Percentiles rank a stretch among this genome's conserved stretches.
Conservation (phyloP, 2,797 vertebrate genomes). For the Trichosurus vulpecula region DNA sequence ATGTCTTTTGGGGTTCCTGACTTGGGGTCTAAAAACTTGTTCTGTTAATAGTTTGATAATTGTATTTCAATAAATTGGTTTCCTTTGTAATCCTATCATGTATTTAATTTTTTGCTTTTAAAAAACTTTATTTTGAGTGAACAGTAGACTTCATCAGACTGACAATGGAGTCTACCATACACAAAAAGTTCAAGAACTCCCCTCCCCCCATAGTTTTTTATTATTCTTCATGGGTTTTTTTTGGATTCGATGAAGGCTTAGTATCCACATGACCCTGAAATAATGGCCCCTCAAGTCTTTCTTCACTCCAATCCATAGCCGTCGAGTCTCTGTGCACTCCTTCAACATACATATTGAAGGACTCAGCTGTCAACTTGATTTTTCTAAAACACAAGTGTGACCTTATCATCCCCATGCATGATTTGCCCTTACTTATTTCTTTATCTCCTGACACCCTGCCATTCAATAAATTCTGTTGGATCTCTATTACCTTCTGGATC, state of each 20-base stretch:
- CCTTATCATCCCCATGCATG: neutral
- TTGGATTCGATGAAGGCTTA: neutral
- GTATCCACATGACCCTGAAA: neutral
- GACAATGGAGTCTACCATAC: neutral
- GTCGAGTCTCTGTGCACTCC: neutral
- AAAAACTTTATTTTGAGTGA: neutral
- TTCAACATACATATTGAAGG: neutral
- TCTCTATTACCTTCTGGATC: neutral
- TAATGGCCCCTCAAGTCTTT: neutral
- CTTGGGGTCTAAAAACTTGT: neutral
- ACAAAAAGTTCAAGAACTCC: neutral
- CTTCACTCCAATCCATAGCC: neutral
- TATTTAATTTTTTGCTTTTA: neutral
- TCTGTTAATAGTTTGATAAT: neutral
- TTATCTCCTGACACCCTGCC: neutral
- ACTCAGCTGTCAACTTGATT: neutral
- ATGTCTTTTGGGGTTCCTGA: neutral
- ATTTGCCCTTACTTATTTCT: neutral
- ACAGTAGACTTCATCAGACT: neutral
- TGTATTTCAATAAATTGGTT: neutral
- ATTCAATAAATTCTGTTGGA: neutral
- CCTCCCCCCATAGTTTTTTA: neutral
- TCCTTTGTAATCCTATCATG: neutral
- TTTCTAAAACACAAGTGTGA: neutral
- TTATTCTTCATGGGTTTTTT: neutral